These are phyloP conservation scores for Stictocephala bisonia DNA, from an alignment of 2,888 invertebrate species.

Conservation along the genomic window DNA sequence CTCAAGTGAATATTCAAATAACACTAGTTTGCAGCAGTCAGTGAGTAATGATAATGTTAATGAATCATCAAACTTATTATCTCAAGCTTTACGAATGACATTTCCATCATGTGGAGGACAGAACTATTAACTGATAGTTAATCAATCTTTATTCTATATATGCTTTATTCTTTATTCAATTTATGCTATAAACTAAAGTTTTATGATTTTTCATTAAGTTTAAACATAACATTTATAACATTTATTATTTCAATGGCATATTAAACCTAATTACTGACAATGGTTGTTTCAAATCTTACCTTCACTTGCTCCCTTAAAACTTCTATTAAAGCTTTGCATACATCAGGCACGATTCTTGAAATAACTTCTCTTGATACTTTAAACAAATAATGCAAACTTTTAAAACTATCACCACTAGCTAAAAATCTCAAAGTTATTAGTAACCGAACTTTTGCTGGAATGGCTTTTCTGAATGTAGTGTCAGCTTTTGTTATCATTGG, in stretches of 20 bases:
- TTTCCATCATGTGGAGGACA: no score
- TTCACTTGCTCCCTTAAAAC: constrained; percentile 30
- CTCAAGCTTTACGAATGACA: neutral
- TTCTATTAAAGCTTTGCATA: constrained; percentile 8
- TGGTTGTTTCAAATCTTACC: constrained; percentile 28
- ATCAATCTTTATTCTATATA: no score
- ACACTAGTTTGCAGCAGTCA: neutral
- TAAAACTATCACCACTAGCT: constrained; percentile 36
- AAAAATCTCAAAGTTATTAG: constrained; percentile 26
- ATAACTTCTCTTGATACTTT: constrained; percentile 40
- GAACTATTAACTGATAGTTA: no score
- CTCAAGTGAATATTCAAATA: neutral
- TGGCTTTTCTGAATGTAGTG: constrained; percentile 21
- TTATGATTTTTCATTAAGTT: neutral
- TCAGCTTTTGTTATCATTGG: constrained; percentile 28
- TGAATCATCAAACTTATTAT: neutral
- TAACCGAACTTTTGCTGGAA: constrained; percentile 32
- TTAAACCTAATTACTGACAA: neutral
- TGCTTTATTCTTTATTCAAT: no score
- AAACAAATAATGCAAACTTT: constrained; percentile 37
- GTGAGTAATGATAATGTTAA: neutral
- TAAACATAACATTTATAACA: neutral
- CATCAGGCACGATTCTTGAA: constrained; percentile 34
- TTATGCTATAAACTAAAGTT: no score
- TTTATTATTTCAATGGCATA: neutral